Conservation (phyloP, 37 sponge, comb jelly and placozoan genomes). For the Chondrosia reniformis region DNA sequence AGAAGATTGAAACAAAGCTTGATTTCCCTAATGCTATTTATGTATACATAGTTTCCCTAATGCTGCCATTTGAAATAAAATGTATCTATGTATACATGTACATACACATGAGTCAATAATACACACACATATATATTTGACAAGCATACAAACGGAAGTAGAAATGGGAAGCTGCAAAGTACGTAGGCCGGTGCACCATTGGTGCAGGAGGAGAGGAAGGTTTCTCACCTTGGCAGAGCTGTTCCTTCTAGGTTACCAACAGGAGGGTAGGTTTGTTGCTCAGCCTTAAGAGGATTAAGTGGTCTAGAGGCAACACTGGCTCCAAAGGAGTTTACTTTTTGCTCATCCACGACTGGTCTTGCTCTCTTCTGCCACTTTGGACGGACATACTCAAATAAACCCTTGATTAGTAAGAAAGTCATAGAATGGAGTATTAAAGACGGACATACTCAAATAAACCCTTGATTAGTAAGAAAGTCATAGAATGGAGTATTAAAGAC, state of each 20-base stretch:
- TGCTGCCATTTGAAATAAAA: too few relatives aligned
- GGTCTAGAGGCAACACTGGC: conserved; percentile 78
- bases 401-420: conserved; percentile 43
- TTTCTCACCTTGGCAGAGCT: conserved; percentile 63
- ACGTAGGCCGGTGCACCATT: background rate
- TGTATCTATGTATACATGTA: too few relatives aligned
- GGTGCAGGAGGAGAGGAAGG: background rate
- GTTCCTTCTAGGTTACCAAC: conserved; percentile 39
- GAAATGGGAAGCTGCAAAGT: background rate
- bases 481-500: too few relatives aligned
- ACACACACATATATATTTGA: background rate
- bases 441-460: conserved; percentile 87
- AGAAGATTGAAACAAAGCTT: too few relatives aligned
- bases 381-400: conserved; percentile 84
- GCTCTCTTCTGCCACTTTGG: conserved; percentile 75
- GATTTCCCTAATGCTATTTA: too few relatives aligned
- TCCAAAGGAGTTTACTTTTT: conserved; percentile 67
- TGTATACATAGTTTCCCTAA: too few relatives aligned
- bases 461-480: conserved; percentile 29
- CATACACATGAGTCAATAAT: too few relatives aligned
- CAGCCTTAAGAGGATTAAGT: conserved; percentile 74
- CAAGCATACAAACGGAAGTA: background rate
- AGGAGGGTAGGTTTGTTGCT: conserved; percentile 57
- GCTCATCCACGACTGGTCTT: conserved; percentile 59
- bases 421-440: too few relatives aligned